phyloP scores from a whole-genome alignment of 2,888 invertebrate species.

The Drymonia ruficornis region DNA sequence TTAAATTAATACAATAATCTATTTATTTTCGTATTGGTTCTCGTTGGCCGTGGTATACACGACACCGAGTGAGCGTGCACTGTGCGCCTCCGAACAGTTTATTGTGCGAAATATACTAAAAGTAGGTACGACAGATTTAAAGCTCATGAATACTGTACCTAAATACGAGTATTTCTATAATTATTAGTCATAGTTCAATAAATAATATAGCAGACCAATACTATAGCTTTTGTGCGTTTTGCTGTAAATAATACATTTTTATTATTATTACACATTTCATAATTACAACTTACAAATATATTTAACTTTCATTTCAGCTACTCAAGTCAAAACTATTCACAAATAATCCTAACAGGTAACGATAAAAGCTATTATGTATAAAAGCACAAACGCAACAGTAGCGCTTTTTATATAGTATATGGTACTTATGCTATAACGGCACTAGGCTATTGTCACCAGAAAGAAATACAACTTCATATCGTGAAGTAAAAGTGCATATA shows the following conservation, averaged over 20 bases:
- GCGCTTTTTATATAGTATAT: too few relatives aligned
- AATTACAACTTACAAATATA: background rate
- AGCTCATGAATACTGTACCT: constrained; percentile 8
- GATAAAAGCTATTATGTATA: background rate
- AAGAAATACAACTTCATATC: too few relatives aligned
- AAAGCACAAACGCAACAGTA: too few relatives aligned
- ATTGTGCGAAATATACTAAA: background rate
- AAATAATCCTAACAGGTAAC: background rate
- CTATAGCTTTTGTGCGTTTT: constrained; percentile 1
- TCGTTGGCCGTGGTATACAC: too few relatives aligned
- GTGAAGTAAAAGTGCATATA: background rate
- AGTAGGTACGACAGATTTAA: background rate
- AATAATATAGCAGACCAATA: background rate
- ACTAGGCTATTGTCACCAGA: too few relatives aligned
- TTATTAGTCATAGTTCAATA: background rate
- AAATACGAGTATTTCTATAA: constrained; percentile 7
- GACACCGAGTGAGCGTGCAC: background rate
- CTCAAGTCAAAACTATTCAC: background rate
- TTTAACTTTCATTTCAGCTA: background rate
- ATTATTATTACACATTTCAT: background rate
- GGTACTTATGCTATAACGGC: too few relatives aligned
- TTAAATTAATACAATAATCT: too few relatives aligned
- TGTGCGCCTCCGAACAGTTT: too few relatives aligned
- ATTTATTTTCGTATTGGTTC: too few relatives aligned
- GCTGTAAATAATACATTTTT: constrained; percentile 2